phyloP scores from a whole-genome alignment of 2,113 vertebrate species.

The Arenaria interpres region DNA sequence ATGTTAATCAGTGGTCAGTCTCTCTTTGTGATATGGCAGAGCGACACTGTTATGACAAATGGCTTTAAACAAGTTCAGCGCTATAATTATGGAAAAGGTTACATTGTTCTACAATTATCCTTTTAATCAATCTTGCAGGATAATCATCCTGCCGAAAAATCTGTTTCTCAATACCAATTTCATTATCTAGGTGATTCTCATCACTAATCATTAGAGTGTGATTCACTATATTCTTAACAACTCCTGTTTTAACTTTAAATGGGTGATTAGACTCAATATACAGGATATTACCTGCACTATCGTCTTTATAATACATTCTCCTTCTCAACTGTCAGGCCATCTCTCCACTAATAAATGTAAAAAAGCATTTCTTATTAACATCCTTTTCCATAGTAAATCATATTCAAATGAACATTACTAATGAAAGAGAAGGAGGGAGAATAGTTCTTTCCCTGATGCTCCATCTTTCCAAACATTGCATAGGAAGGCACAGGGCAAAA shows the following conservation, averaged over 20 bases:
- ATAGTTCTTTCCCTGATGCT: neutral
- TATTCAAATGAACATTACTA: constrained; percentile 71
- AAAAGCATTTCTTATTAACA: constrained; percentile 75
- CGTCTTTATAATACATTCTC: constrained; percentile 77
- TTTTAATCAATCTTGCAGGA: constrained; percentile 81
- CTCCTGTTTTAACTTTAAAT: constrained; percentile 83
- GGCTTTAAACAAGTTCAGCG: constrained; percentile 77
- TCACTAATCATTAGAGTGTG: constrained; percentile 80
- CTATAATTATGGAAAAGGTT: constrained; percentile 79
- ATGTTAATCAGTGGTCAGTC: constrained; percentile 73
- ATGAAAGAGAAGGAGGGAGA: constrained; percentile 48
- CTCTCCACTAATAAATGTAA: constrained; percentile 73
- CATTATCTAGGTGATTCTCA: constrained; percentile 84
- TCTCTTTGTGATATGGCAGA: constrained; percentile 65
- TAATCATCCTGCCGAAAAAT: constrained; percentile 83
- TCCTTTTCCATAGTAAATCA: constrained; percentile 72
- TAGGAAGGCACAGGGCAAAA: neutral
- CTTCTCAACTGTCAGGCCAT: constrained; percentile 70
- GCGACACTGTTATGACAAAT: constrained; percentile 75
- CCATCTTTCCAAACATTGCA: constrained; percentile 40
- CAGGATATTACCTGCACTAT: constrained; percentile 81
- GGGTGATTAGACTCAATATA: constrained; percentile 83
- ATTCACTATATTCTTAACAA: constrained; percentile 83
- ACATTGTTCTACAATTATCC: constrained; percentile 83
- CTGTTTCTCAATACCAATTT: constrained; percentile 84